Conservation (phyloP, 2,113 vertebrate species). For the Chrysochloris asiatica region DNA sequence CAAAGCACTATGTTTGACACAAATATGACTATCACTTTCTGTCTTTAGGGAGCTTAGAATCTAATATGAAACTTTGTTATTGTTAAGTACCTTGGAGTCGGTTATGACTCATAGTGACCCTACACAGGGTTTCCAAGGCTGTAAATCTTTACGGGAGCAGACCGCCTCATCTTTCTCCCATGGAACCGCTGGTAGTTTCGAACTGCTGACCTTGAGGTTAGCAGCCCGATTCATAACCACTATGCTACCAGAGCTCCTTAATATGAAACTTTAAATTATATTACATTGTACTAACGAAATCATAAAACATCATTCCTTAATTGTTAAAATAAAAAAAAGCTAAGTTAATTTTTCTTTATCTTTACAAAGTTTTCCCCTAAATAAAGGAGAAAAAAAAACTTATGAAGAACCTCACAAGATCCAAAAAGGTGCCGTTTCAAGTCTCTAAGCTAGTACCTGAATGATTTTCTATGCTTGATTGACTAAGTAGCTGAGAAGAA, state of each 20-base stretch:
- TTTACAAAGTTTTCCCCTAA: not conserved
- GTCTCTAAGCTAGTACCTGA: not conserved
- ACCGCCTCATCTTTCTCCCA: too few relatives aligned
- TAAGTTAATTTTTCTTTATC: too few relatives aligned
- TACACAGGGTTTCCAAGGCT: too few relatives aligned
- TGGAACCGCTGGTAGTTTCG: too few relatives aligned
- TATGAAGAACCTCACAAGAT: not conserved
- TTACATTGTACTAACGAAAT: conserved; percentile 30
- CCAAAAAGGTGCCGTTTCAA: not conserved
- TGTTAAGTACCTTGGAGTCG: too few relatives aligned
- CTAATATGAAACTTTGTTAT: not conserved
- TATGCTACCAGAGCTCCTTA: too few relatives aligned
- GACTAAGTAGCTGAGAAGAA: not conserved
- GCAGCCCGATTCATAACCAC: too few relatives aligned
- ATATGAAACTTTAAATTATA: not conserved
- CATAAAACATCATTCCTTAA: conserved; percentile 6
- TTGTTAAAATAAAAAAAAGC: not conserved
- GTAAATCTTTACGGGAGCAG: too few relatives aligned
- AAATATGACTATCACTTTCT: conserved; percentile 31
- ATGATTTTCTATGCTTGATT: not conserved
- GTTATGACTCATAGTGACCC: too few relatives aligned
- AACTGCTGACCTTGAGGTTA: too few relatives aligned
- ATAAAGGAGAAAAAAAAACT: not conserved
- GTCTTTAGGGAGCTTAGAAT: not conserved
- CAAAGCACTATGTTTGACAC: not conserved